A percentile compares a stretch with the other conserved stretches of the same genome.
Conservation (phyloP, 2,797 vertebrate genomes). For the Tokudaia muenninki region DNA sequence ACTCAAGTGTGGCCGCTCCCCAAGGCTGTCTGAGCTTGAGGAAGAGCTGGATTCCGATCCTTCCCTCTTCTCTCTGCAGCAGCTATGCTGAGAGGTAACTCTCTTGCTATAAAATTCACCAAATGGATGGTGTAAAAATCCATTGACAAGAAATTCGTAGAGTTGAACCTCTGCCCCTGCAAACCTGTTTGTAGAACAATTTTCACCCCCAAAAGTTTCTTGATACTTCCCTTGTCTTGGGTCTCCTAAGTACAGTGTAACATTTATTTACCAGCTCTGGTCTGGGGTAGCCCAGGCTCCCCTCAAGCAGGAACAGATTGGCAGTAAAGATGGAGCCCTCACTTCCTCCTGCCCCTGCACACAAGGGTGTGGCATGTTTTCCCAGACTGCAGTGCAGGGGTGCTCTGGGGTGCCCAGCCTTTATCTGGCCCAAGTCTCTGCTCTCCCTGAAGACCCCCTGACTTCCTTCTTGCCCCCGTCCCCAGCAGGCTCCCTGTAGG, state of each 20-base stretch:
- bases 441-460: neutral
- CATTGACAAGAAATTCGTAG: neutral
- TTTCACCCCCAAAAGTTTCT: neutral
- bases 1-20: rapidly evolving
- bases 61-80: neutral
- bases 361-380: rapidly evolving
- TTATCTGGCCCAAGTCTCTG: neutral
- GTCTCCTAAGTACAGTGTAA: neutral
- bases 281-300: neutral
- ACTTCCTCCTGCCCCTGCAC: neutral
- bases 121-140: neutral
- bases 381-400: neutral
- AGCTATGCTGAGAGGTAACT: neutral
- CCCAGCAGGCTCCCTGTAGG: neutral
- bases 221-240: rapidly evolving
- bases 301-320: rapidly evolving
- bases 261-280: neutral
- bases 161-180: neutral
- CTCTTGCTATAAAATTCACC: neutral
- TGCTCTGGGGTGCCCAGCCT: neutral
- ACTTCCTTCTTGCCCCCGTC: neutral
- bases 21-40: neutral
- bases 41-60: neutral
- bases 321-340: neutral
- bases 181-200: neutral